Evolutionary conservation across 2,888 invertebrate species (phyloP), one percentile per base, ranked within the genome.

Genomic region (Teinopalpus imperialis): DNA sequence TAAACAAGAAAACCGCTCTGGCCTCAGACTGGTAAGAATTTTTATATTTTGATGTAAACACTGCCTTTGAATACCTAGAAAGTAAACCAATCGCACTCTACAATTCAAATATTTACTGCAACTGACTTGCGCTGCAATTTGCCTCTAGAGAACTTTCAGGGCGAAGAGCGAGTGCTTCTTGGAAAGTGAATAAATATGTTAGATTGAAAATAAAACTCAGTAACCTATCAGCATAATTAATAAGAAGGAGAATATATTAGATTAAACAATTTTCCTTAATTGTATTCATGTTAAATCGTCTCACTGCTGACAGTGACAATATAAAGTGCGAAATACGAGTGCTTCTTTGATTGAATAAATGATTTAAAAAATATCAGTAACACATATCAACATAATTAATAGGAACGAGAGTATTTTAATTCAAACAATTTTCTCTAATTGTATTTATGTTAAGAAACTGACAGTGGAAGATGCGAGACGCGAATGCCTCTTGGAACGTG

Each of bases 11-110:
- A 56, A 50, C 50, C 43, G 41, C 43, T 48, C 49, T 50, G 52
- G 52, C 56, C 52, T 54, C 51, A 53, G 62, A 59, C 62, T 59
- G 61, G 54, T 55, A 63, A 62, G 64, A 71, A 76, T 71, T 81
- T 80, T 81, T 81, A 79, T 82, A 72, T 71, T 66, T 69, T 56
- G 63, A 61, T 74, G 79, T 79, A 81, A 82, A 82, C 78, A 75
- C 61, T 58, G 60, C 66, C 63, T 61, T 66, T 74, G 80, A 79
- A 80, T 76, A 75, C 73, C 71, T 69, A 66, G 72, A 69, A 75
- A 67, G 85, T 75, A 74, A 85, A 85, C 85, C 86, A 85, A 83
- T 87, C 69, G 76, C 80, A 82, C 79, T 86, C 80, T 74, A 74
- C 82, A 81, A 82, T 83, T 80, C 79, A 86, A 87, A 87, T 83